Evolutionary conservation across 2,113 vertebrate genomes (phyloP), one percentile per base, ranked within the genome.

Genomic region (Zosterops pallidus): DNA sequence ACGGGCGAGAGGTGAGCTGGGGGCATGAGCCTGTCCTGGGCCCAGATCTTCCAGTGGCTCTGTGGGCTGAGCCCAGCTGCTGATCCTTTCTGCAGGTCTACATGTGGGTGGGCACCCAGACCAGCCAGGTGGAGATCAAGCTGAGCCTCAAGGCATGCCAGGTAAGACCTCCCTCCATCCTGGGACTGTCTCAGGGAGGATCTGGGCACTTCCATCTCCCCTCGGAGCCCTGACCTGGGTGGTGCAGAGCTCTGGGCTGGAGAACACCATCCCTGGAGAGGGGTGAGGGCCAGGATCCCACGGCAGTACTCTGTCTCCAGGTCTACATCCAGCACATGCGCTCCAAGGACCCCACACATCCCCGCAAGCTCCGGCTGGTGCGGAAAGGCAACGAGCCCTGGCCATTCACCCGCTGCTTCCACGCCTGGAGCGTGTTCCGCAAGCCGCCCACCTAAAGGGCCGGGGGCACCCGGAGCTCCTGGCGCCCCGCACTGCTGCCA

Each of bases 81-180:
- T 21, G 20, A 5, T 49, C 65, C 76, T 29, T 71, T 70, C 89
- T 19, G 0, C 97, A 99, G 99, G 99, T 99, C 81, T 99, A 99
- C 97, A 99, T 99, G 99, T 99, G 99, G 99, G 99, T 99, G 16
- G 99, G 99, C 52, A 98, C 98, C 28, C 99, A 99, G 98, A 99
- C 99, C 56, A 99, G 99, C 97, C 99, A 99, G 92, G 99, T 99
- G 96, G 99, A 99, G 96, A 99, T 99, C 96, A 99, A 99, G 93
- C 97, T 99, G 42, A 99, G 99, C 93, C 98, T 99, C 77, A 99
- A 99, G 96, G 99, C 99, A 0, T 99, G 99, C 95, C 99, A 99
- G 99, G 99, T 99, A 93, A 96, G 89, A 18, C 4, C 14, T 68
- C 25, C 22, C 52, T 77, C 35, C 33, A 12, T 7, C 33, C 9